These are phyloP conservation scores for Digitonthophagus gazella DNA, from an alignment of 2,888 invertebrate genomes.

Conservation along the genomic window DNA sequence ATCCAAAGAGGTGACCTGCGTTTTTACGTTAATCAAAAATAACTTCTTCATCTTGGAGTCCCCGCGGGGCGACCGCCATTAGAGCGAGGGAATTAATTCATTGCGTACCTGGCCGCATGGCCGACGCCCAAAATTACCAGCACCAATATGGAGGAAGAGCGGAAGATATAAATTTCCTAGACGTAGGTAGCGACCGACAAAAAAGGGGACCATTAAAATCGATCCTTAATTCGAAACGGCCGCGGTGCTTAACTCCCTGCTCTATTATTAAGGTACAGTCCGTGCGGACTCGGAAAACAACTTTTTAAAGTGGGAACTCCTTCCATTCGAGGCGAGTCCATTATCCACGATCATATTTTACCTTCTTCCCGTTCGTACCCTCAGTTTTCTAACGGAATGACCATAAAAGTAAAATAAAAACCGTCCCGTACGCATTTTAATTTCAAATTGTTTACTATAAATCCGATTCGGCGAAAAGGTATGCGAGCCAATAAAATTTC, in stretches of 20 bases:
- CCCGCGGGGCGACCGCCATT: neutral
- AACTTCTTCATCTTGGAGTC: neutral
- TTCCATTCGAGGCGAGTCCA: neutral
- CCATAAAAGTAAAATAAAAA: neutral
- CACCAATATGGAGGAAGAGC: constrained; percentile 14
- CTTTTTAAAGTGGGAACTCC: neutral
- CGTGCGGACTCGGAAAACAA: neutral
- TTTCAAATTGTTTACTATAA: neutral
- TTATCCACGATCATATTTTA: neutral
- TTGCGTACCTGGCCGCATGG: neutral
- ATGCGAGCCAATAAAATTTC: neutral
- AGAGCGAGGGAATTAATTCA: neutral
- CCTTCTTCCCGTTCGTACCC: neutral
- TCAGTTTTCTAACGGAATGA: neutral
- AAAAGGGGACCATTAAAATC: neutral
- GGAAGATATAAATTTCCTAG: constrained; percentile 20
- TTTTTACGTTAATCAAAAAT: neutral
- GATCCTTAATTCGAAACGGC: neutral
- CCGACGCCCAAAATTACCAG: constrained; percentile 10
- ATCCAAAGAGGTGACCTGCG: neutral
- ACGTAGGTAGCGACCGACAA: neutral
- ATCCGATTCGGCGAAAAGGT: neutral
- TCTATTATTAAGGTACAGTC: neutral
- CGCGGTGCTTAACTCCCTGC: neutral
- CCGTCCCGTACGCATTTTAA: neutral